Base-by-base conservation (phyloP, 2,113 vertebrate genomes). In the Arenaria interpres region DNA sequence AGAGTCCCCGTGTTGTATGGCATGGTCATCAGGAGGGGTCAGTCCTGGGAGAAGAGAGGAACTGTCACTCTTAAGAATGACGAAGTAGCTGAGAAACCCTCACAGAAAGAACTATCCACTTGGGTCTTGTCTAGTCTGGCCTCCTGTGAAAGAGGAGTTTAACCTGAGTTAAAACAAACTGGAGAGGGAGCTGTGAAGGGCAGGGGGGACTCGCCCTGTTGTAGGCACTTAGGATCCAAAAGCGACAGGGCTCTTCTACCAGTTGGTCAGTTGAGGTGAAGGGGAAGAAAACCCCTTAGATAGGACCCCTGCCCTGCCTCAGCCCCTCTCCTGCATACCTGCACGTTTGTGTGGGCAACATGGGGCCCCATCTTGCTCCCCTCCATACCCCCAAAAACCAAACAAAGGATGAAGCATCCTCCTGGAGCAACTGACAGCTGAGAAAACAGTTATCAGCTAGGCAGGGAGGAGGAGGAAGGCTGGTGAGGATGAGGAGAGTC, bases 361-460 rank as follows among this genome's bases (percentile, higher is more conserved):
- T 6, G 37, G 67, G 28, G 23, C 25, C 32, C 28, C 1, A 0
- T 54, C 32, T 21, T 68, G 66, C 59, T 83, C 46, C 48, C 21
- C 64, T 84, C 45, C 30, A 5, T 10, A 16, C 15, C 24, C 15
- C 20, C 3, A 9, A 54, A 64, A 72, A n/a, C 4, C 53, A 33
- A 72, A 50, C 23, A 2, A 39, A 22, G 20, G 37, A 30, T 90
- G 62, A 80, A 85, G 21, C 32, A 30, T 72, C 50, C 64, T 95
- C n/a, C 56, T 45, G 53, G 77, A 74, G 77, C 30, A 74, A 78
- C 43, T 30, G 77, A 74, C 39, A 57, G 73, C 67, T 57, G 45
- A 85, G 59, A 83, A 95, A 60, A 81, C 10, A 67, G 39, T 54
- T 82, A 68, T 43, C 54, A 95, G 63, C 79, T 63, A 78, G 37